Base-by-base conservation (phyloP, 2,797 vertebrate species). In the Neosilurus hyrtlii region DNA sequence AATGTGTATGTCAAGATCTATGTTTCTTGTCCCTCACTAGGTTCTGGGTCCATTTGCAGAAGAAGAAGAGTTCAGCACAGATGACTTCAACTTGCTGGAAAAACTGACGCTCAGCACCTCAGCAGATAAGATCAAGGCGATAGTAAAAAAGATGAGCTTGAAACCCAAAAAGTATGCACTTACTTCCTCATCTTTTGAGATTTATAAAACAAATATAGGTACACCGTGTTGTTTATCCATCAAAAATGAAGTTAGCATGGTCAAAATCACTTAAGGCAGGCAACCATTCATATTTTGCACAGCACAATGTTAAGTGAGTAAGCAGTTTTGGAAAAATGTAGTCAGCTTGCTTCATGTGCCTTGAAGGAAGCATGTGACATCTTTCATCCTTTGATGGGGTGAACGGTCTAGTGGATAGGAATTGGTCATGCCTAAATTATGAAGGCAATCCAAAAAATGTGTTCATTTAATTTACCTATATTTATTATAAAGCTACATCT, bases 1-100 rank as follows among this genome's bases (percentile, higher is more conserved):
- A 20, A 57, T 56, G 15, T 74, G 14, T 26, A n/a, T 14, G 14
- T 15, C 22, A 2, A 61, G 18, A 24, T 7, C 37, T 1, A 72
- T 67, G 12, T 72, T 75, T 79, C 82, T 78, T 86, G n/a, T 86
- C 14, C 79, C 20, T 1, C 83, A 82, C 89, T 90, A 99, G 98
- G 88, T 98, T 85, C 89, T 99, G 59, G 95, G 95, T 57, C 95
- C 94, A 37, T 92, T 97, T 90, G 88, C 90, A 86, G 94, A 95
- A 88, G 92, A 93, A 77, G 93, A 95, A 62, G 94, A 95, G 86
- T 96, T 99, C 84, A 92, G 89, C 85, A 76, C 88, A 73, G 97
- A 98, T 90, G 97, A 99, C 91, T 99, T 99, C 87, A 92, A 92
- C 85, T 93, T 99, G 89, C 91, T 99, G 90, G 96, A 98, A 92